These are phyloP conservation scores for Aleadryas rufinucha DNA, from an alignment of 2,113 vertebrate genomes.

Conservation along the genomic window DNA sequence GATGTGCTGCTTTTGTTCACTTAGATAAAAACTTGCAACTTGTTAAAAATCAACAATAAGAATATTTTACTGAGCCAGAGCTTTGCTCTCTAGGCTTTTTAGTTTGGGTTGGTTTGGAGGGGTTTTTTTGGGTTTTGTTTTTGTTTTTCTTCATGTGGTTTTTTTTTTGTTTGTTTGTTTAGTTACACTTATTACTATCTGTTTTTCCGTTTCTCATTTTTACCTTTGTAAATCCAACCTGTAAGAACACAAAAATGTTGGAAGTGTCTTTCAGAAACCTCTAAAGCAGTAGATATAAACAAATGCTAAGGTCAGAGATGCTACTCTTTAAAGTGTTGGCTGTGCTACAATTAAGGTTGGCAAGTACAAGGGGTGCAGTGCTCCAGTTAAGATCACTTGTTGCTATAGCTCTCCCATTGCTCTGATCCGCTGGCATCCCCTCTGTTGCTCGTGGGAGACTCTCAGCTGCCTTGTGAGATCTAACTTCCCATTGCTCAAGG, in stretches of 20 bases:
- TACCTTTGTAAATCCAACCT: not conserved
- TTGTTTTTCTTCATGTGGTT: no score
- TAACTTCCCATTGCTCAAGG: not conserved
- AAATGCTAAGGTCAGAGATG: not conserved
- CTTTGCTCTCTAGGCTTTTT: not conserved
- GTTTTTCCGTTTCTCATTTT: not conserved
- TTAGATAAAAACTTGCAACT: not conserved
- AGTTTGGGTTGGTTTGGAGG: not conserved
- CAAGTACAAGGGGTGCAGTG: not conserved
- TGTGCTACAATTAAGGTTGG: not conserved
- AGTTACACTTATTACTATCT: not conserved
- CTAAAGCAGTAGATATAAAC: not conserved
- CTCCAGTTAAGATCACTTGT: not conserved
- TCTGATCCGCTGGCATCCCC: not conserved
- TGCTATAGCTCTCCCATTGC: not conserved
- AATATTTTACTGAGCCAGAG: not conserved
- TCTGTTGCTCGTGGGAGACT: not conserved
- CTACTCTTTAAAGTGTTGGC: not conserved
- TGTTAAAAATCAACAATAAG: not conserved
- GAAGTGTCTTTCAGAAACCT: not conserved
- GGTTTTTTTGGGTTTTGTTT: not conserved
- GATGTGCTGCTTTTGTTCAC: not conserved
- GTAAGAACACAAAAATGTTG: not conserved
- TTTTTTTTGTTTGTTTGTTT: not conserved
- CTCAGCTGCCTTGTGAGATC: not conserved